Conservation (phyloP, 2,888 invertebrate genomes). For the Strigamia crassipes region DNA sequence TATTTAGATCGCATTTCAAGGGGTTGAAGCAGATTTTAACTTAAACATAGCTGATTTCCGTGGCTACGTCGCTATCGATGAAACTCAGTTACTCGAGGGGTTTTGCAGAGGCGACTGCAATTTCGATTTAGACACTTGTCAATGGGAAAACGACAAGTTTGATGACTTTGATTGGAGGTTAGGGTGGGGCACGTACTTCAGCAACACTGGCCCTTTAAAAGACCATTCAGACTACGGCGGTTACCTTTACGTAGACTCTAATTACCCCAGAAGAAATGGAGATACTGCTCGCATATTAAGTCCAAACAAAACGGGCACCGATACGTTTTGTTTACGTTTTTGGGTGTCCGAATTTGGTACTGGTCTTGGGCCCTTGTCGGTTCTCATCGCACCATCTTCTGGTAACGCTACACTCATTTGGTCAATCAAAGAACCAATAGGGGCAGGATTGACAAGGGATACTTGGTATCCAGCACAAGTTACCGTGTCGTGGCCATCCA, state of each 20-base stretch:
- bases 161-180: constrained; percentile 57
- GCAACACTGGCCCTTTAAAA: constrained; percentile 55
- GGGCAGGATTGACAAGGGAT: constrained; percentile 36
- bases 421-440: constrained; percentile 38
- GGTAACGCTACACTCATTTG: not conserved
- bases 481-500: not conserved
- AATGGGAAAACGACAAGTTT: constrained; percentile 50
- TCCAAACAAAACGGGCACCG: constrained; percentile 51
- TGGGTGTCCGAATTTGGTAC: constrained; percentile 49
- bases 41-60: not conserved
- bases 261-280: constrained; percentile 53
- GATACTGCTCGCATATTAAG: constrained; percentile 56
- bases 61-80: constrained; percentile 43
- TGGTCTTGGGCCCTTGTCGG: constrained; percentile 46
- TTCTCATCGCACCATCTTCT: constrained; percentile 4
- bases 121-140: constrained; percentile 52
- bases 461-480: constrained; percentile 45
- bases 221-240: constrained; percentile 56
- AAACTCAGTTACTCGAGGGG: constrained; percentile 23
- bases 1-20: constrained; percentile 44
- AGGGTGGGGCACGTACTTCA: constrained; percentile 53
- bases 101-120: constrained; percentile 52
- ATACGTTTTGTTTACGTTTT: constrained; percentile 48
- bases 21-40: not conserved
- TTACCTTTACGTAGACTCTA: constrained; percentile 57